These are phyloP conservation scores for Bombus terrestris DNA, from an alignment of 1,140 invertebrate species.

Conservation along the genomic window DNA sequence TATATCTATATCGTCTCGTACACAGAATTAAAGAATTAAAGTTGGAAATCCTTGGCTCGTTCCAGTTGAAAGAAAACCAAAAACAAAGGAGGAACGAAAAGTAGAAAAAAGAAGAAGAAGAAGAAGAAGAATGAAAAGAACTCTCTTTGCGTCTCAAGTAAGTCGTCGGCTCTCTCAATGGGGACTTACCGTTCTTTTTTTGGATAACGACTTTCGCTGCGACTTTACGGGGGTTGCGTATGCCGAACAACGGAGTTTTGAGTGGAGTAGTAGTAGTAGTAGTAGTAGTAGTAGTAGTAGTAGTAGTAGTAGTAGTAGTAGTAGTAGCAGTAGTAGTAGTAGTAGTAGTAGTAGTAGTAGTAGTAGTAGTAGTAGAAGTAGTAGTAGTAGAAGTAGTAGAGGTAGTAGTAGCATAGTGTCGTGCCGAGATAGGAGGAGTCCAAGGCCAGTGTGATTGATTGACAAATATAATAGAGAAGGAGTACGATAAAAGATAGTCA, in stretches of 20 bases:
- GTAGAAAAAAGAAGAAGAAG: background rate
- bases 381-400: slow-evolving; percentile 77
- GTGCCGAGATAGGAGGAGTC: slow-evolving; percentile 83
- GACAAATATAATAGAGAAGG: slow-evolving; percentile 83
- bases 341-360: slow-evolving; percentile 77
- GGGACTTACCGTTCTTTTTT: slow-evolving; percentile 85
- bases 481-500: slow-evolving; percentile 82
- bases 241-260: slow-evolving; percentile 82
- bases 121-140: slow-evolving; percentile 23
- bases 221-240: slow-evolving; percentile 82
- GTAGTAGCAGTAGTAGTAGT: slow-evolving; percentile 72
- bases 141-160: slow-evolving; percentile 76
- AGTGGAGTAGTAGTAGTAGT: slow-evolving; percentile 76
- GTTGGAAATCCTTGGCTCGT: background rate
- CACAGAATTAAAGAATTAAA: background rate
- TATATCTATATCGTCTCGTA: slow-evolving; percentile 14
- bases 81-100: slow-evolving; percentile 20
- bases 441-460: slow-evolving; percentile 83
- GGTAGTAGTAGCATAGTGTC: slow-evolving; percentile 83
- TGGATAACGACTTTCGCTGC: slow-evolving; percentile 84
- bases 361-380: slow-evolving; percentile 73
- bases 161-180: slow-evolving; percentile 77
- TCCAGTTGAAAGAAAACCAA: slow-evolving; percentile 10
- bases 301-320: slow-evolving; percentile 75
- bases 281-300: slow-evolving; percentile 72